phyloP scores from a whole-genome alignment of 2,888 invertebrate species.

The Trachelus stipa region DNA sequence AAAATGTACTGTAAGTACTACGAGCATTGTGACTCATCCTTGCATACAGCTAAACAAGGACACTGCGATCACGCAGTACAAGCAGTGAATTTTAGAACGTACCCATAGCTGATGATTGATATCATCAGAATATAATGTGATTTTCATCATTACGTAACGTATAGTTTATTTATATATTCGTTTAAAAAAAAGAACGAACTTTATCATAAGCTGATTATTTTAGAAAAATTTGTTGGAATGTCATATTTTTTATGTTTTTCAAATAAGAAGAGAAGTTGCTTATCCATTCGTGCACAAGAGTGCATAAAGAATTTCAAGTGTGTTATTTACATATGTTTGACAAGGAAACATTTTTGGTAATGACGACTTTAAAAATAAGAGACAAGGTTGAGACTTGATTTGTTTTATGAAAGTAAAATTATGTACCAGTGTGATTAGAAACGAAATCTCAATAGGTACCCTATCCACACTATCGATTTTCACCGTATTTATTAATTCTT shows the following conservation, averaged over 20 bases:
- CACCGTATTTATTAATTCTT: constrained; percentile 55
- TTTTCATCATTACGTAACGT: neutral
- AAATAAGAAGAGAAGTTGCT: neutral
- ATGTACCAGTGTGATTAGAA: neutral
- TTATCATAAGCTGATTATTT: neutral
- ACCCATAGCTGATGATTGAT: neutral
- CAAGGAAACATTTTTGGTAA: neutral
- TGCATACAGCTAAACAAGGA: constrained; percentile 15
- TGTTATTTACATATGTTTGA: neutral
- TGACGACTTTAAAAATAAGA: neutral
- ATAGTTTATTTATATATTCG: no score
- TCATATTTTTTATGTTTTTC: neutral
- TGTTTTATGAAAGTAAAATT: constrained; percentile 8
- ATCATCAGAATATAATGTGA: neutral
- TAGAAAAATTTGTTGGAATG: neutral
- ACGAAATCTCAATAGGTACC: constrained; percentile 46
- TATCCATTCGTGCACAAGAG: neutral
- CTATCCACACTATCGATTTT: constrained; percentile 35
- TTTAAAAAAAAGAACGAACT: no score
- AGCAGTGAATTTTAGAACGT: constrained; percentile 14
- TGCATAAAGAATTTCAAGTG: neutral
- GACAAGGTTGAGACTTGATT: neutral
- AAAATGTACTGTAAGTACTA: no score
- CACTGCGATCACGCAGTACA: constrained; percentile 6
- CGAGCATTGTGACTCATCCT: neutral